A percentile compares a stretch with the other conserved stretches of the same genome.
phyloP scores from a whole-genome alignment of 1,140 invertebrate species.

The Phortica variegata region DNA sequence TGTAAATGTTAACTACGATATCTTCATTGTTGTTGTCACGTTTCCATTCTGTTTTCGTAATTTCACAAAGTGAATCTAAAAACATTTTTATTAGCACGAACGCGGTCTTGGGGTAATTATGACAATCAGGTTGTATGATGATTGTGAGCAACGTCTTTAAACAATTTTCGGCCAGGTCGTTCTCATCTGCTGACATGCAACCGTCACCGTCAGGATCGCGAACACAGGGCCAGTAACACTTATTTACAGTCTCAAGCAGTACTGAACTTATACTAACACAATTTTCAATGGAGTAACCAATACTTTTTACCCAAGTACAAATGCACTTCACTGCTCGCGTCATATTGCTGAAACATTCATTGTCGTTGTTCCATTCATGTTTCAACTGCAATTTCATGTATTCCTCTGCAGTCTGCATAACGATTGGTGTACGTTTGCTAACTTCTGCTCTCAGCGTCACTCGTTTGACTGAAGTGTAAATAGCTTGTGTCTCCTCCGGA shows the following conservation, averaged over 20 bases:
- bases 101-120: conserved; percentile 60
- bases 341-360: conserved; percentile 57
- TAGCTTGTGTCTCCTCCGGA: conserved; percentile 68
- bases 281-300: conserved; percentile 58
- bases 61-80: conserved; percentile 41
- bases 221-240: conserved; percentile 52
- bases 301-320: conserved; percentile 63
- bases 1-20: conserved; percentile 62
- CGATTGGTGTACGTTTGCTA: conserved; percentile 38
- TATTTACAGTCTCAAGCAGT: conserved; percentile 48
- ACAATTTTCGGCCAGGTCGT: conserved; percentile 63
- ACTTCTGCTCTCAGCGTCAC: conserved; percentile 40
- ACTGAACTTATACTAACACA: conserved; percentile 47
- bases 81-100: conserved; percentile 60
- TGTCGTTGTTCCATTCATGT: conserved; percentile 36
- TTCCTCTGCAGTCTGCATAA: conserved; percentile 41
- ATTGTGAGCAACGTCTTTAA: conserved; percentile 65
- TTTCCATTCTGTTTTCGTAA: conserved; percentile 54
- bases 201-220: conserved; percentile 50
- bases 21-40: conserved; percentile 58
- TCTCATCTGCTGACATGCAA: conserved; percentile 59
- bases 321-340: conserved; percentile 63
- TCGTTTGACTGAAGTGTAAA: conserved; percentile 50
- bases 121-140: conserved; percentile 62
- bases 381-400: conserved; percentile 42